phyloP scores from a whole-genome alignment of 2,113 vertebrate species.

The Pelodiscus sinensis region DNA sequence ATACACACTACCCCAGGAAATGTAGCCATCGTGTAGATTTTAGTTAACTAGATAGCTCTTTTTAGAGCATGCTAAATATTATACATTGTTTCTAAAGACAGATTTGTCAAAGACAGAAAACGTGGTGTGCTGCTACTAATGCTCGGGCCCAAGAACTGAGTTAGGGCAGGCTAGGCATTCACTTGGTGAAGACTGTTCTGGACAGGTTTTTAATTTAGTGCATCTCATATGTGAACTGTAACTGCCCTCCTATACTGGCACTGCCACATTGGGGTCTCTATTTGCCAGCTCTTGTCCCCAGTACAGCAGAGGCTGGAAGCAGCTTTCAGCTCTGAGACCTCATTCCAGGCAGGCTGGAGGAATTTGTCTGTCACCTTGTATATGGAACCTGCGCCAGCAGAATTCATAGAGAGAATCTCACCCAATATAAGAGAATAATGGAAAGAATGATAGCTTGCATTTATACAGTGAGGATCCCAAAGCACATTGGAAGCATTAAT shows the following conservation, averaged over 20 bases:
- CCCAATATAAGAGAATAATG: not conserved
- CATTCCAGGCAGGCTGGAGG: not conserved
- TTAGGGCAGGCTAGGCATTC: not conserved
- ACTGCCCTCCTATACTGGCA: not conserved
- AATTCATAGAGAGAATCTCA: not conserved
- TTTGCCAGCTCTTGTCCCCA: not conserved
- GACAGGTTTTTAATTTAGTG: not conserved
- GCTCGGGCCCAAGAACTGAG: not conserved
- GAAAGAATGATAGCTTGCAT: not conserved
- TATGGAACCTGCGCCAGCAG: not conserved
- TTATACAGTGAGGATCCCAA: not conserved
- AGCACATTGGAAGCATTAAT: not conserved
- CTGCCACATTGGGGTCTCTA: not conserved
- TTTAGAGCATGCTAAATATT: not conserved
- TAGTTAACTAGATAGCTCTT: not conserved
- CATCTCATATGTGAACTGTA: not conserved
- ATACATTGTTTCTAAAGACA: not conserved
- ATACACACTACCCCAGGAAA: not conserved
- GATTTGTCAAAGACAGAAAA: not conserved
- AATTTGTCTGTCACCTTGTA: not conserved
- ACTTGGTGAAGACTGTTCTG: not conserved
- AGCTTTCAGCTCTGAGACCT: fast-evolving
- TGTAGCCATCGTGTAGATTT: not conserved
- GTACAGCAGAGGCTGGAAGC: not conserved
- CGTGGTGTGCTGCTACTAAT: not conserved